Percentiles rank a stretch among this genome's conserved stretches.
These are phyloP conservation scores for Drosophila sechellia DNA, from an alignment of 1,140 invertebrate species.

Conservation along the genomic window DNA sequence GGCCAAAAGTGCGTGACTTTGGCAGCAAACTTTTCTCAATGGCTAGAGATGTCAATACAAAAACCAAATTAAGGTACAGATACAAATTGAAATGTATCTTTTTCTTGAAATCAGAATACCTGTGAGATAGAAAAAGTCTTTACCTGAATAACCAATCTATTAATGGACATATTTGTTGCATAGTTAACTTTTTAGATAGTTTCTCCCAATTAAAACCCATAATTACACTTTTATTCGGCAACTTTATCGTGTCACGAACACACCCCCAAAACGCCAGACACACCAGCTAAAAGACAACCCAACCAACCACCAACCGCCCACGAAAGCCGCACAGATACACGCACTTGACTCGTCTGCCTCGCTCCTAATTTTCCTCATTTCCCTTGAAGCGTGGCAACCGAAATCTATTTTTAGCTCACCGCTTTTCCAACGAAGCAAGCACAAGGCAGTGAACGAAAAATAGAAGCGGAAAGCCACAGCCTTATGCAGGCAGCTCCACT, in stretches of 20 bases:
- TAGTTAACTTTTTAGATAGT: neutral
- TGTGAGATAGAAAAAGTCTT: too few relatives aligned
- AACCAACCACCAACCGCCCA: conserved; percentile 4
- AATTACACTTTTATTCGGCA: neutral
- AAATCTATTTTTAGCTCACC: conserved; percentile 45
- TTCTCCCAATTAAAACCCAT: neutral
- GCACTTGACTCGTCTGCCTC: conserved; percentile 55
- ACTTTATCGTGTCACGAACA: conserved; percentile 35
- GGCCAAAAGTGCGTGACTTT: conserved; percentile 73
- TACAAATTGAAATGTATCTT: neutral
- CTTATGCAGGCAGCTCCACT: conserved; percentile 12
- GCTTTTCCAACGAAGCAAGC: conserved; percentile 29
- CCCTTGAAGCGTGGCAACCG: conserved; percentile 52
- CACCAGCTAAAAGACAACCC: conserved; percentile 8
- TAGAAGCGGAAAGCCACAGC: conserved; percentile 15
- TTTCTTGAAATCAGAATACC: too few relatives aligned
- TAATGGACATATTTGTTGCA: too few relatives aligned
- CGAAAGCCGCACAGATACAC: conserved; percentile 25
- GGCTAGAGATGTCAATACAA: conserved; percentile 29
- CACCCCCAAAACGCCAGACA: conserved; percentile 24
- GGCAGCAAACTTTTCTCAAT: conserved; percentile 35
- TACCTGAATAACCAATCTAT: too few relatives aligned
- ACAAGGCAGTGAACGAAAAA: conserved; percentile 4
- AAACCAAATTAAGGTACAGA: neutral
- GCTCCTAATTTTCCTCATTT: conserved; percentile 54